phyloP scores from a whole-genome alignment of 2,797 vertebrate genomes.

The Taenioides sp. region DNA sequence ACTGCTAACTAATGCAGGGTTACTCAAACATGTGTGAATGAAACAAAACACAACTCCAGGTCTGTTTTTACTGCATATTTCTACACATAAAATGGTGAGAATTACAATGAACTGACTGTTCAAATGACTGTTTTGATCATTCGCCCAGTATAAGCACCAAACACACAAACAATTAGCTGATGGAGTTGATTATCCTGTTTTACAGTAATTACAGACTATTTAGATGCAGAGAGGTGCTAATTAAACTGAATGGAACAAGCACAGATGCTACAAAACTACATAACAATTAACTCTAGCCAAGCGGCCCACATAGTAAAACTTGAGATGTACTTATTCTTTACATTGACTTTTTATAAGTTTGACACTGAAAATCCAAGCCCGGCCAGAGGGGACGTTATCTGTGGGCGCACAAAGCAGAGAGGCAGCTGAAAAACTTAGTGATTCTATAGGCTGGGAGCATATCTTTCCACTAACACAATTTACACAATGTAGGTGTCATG shows the following conservation, averaged over 20 bases:
- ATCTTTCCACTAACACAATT: background rate
- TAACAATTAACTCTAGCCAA: conserved; percentile 32
- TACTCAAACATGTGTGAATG: too few relatives aligned
- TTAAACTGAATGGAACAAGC: conserved; percentile 5
- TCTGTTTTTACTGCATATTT: background rate
- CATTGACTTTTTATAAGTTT: conserved; percentile 37
- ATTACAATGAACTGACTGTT: background rate
- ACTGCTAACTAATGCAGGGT: too few relatives aligned
- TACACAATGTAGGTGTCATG: background rate
- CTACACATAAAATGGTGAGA: background rate
- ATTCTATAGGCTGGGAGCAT: conserved; percentile 17
- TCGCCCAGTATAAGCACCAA: background rate
- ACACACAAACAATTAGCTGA: conserved; percentile 2
- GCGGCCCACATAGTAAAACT: conserved; percentile 13
- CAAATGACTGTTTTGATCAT: background rate
- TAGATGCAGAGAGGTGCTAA: background rate
- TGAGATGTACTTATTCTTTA: conserved; percentile 17
- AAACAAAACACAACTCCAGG: too few relatives aligned
- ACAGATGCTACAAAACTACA: conserved; percentile 9
- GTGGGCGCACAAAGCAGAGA: conserved; percentile 14
- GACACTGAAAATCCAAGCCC: conserved; percentile 23
- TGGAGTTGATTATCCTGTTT: background rate
- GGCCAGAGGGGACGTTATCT: conserved; percentile 37
- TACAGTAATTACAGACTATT: conserved; percentile 12
- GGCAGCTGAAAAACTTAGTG: conserved; percentile 15